These are phyloP conservation scores for Melanotaenia pygmaea DNA, from an alignment of 2,797 vertebrate genomes.

Conservation along the genomic window DNA sequence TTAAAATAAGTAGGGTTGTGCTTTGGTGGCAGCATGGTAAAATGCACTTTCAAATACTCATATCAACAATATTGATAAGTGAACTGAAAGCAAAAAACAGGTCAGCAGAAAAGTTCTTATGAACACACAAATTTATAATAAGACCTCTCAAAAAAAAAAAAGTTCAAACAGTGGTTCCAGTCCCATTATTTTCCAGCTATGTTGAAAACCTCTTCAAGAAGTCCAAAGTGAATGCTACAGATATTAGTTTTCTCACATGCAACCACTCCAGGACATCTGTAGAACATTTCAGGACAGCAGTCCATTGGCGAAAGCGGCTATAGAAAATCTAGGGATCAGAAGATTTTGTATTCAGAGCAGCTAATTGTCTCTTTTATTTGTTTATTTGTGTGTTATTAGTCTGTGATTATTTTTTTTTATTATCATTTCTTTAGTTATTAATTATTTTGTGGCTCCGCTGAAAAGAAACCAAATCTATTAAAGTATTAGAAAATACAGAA, in stretches of 20 bases:
- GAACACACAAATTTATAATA: not conserved
- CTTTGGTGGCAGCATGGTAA: too few relatives aligned
- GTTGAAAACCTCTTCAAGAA: not conserved
- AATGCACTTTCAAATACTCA: not conserved
- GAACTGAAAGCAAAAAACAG: not conserved
- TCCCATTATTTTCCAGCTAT: not conserved
- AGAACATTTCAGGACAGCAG: not conserved
- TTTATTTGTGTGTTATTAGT: not conserved
- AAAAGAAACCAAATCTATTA: not conserved
- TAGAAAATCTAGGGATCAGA: not conserved
- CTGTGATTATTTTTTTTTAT: not conserved
- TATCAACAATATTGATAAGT: not conserved
- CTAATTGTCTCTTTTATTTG: not conserved
- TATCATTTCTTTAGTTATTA: not conserved
- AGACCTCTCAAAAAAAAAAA: not conserved
- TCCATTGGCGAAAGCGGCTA: not conserved
- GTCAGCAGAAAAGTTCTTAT: not conserved
- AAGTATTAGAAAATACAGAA: not conserved
- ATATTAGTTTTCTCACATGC: constrained; percentile 1
- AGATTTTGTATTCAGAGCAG: not conserved
- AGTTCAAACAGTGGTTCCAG: not conserved
- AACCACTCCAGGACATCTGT: not conserved
- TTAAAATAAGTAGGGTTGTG: too few relatives aligned
- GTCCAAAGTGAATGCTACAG: not conserved
- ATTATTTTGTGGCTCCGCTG: too few relatives aligned